These are phyloP conservation scores for Eubasilissa regina DNA, from an alignment of 1,140 invertebrate species.

Conservation along the genomic window DNA sequence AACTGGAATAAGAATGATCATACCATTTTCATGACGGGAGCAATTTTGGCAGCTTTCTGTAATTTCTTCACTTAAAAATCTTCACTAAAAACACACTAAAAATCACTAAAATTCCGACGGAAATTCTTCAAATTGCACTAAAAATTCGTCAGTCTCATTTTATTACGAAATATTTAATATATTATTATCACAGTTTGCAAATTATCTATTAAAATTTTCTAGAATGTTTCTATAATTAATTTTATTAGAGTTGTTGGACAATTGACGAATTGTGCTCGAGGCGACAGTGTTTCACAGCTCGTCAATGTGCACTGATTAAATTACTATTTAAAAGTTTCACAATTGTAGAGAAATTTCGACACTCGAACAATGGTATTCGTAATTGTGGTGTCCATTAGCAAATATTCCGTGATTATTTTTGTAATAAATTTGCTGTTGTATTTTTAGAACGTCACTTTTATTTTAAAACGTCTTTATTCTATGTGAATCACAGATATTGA, in stretches of 20 bases:
- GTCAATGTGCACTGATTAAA: not conserved
- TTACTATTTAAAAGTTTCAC: constrained; percentile 1
- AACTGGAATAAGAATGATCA: constrained; percentile 45
- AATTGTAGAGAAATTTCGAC: constrained; percentile 6
- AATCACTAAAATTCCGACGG: not conserved
- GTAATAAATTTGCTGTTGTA: no score
- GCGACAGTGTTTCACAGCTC: not conserved
- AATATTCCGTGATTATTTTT: not conserved
- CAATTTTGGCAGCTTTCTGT: constrained; percentile 44
- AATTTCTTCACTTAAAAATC: not conserved
- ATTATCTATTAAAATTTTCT: no score
- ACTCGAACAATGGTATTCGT: not conserved
- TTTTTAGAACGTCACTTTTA: constrained; percentile 22
- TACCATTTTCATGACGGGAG: constrained; percentile 49
- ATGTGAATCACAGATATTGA: constrained; percentile 19
- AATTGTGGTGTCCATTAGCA: constrained; percentile 1
- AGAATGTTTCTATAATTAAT: not conserved
- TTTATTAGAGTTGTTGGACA: not conserved
- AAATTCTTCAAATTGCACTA: not conserved
- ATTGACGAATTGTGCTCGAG: not conserved
- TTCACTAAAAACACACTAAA: not conserved
- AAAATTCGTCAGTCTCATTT: not conserved
- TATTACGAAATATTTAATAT: not conserved
- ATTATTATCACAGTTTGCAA: not conserved
- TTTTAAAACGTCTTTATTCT: not conserved